Conservation (phyloP, 2,888 invertebrate genomes). For the Mantis religiosa region DNA sequence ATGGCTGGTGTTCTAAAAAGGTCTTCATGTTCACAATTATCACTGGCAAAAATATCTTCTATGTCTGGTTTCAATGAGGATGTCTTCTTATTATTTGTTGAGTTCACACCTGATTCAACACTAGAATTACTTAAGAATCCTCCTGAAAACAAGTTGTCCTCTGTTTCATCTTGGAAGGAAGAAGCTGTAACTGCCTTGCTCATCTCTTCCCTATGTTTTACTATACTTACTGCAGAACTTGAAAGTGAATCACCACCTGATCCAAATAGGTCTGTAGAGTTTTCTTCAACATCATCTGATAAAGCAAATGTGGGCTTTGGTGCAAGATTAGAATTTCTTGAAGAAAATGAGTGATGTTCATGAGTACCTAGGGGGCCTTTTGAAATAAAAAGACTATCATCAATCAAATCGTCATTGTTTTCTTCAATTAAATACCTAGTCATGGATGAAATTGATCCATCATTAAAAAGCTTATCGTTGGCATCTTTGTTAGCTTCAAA, state of each 20-base stretch:
- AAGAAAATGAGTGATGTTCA: background rate
- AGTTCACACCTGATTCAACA: background rate
- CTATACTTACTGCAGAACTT: background rate
- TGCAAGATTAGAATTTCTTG: background rate
- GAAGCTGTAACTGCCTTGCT: background rate
- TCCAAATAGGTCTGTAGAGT: background rate
- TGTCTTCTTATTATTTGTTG: background rate
- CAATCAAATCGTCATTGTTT: background rate
- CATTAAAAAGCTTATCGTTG: background rate
- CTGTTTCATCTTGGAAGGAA: background rate
- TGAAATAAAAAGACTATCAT: background rate
- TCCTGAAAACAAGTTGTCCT: background rate
- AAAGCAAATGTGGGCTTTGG: background rate
- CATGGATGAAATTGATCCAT: background rate
- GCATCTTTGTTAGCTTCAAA: background rate
- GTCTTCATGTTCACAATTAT: constrained; percentile 42
- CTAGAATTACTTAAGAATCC: background rate
- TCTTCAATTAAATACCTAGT: background rate
- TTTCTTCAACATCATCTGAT: background rate
- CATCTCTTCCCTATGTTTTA: background rate
- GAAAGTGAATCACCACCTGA: background rate
- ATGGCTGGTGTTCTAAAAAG: constrained; percentile 37
- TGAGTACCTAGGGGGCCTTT: background rate
- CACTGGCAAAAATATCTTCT: constrained; percentile 41
- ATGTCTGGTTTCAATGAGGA: background rate